Evolutionary conservation across 1,140 invertebrate genomes (phyloP), one percentile per base, ranked within the genome.

Genomic region (Papilio polyxenes): DNA sequence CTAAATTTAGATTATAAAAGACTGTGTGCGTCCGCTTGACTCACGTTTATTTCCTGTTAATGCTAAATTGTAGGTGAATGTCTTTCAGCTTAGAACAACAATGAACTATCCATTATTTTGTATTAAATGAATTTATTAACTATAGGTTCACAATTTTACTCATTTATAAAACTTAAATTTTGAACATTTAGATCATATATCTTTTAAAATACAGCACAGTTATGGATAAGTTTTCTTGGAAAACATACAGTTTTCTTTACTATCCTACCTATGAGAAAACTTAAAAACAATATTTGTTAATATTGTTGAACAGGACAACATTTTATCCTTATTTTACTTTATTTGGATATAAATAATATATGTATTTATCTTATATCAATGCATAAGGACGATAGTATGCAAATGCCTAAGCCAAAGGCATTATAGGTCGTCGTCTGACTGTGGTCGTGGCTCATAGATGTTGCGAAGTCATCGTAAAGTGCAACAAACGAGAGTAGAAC

Each of bases 41-140:
- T 77, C 49, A 77, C 72, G 72, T 44, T 75, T 59, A 75, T 77
- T 77, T 77, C 75, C 75, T 77, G 75, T 77, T 77, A 77, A 77
- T 77, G 49, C 49, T 77, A 77, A 56, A 56, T 51, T 77, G 48
- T 48, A 53, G 75, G 75, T 56, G 75, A 77, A 77, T 77, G 75
- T 77, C 75, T 53, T 9, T 10, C 4, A 31, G 17, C n/a, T 23
- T 13, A 77, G 49, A 49, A 31, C 75, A 13, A 13, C n/a, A 77
- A 77, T 31, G 75, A 48, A 77, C 75, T 77, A 53, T 15, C n/a
- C 11, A 23, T 9, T 23, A 56, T 77, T 75, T 49, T 17, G 8
- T 75, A 37, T 75, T 20, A 20, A 5, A 31, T 8, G 20, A 75
- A 75, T 40, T 75, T 75, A n/a, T 17, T 9, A 49, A 37, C 72